Evolutionary conservation across 2,888 invertebrate species (phyloP), one percentile per base, ranked within the genome.

Genomic region (Leptinotarsa tumamoca): DNA sequence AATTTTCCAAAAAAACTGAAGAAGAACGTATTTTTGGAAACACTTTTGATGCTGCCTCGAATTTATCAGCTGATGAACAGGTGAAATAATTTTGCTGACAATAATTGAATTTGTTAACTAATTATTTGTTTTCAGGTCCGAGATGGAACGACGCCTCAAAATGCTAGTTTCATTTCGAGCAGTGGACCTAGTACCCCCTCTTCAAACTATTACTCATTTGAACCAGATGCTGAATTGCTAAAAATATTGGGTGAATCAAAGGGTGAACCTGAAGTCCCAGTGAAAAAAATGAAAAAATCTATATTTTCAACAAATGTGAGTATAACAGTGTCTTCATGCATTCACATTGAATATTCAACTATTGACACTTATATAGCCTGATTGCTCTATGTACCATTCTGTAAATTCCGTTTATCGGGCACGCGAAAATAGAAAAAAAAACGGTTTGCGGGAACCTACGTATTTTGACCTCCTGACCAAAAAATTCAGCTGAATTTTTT

Each of bases 111-210:
- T 27, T 27, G 5, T 27, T 27, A 27, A 27, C 27, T 27, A 27
- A 27, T 27, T 27, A 27, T 27, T 5, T 27, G 27, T 27, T 27
- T 27, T 27, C 27, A 27, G 27, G 27, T 51, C 51, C 13, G 27
- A 56, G 56, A 56, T 56, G 56, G 3, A 56, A 17, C 21, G 56
- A 51, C 13, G 51, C 51, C 51, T 51, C n/a, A 56, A 27, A 27
- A 27, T 27, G 27, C 27, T 27, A 27, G 27, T 27, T 56, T 56
- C 56, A 56, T 27, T 27, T 27, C 27, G 27, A 27, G 27, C 27
- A 18, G 56, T 56, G 56, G 56, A n/a, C 56, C 18, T 56, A 56
- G 56, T 56, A 56, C 56, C 4, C 56, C 56, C 51, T 51, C 51
- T 51, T 51, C 51, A 17, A 51, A 51, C 15, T 51, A 15, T 51